Evolutionary conservation across 2,113 vertebrate species (phyloP).

Genomic region (Sardina pilchardus): DNA sequence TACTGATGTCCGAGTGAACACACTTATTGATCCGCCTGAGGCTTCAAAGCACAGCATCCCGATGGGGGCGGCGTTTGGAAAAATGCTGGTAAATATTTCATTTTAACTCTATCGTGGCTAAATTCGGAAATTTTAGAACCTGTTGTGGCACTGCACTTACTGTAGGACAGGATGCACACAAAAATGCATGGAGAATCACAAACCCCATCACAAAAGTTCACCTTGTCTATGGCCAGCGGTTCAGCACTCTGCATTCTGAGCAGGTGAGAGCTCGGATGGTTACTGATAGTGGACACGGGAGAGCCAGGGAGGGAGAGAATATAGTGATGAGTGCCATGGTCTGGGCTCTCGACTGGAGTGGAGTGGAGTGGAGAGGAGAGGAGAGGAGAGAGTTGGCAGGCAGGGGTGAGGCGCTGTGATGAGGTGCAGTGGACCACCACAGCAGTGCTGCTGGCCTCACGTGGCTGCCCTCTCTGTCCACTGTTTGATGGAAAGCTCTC

Average conservation of each 20-base stretch:
- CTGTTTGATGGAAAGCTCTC: slow-evolving; percentile 32
- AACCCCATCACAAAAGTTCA: background rate
- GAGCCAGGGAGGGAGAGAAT: background rate
- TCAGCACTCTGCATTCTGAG: background rate
- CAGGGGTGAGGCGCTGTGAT: background rate
- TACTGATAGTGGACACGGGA: background rate
- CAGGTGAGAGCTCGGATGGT: background rate
- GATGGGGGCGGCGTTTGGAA: background rate
- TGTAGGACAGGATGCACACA: background rate
- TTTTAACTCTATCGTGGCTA: background rate
- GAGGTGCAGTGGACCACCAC: slow-evolving; percentile 23
- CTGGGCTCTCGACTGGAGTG: background rate
- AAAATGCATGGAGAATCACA: background rate
- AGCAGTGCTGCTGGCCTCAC: slow-evolving; percentile 22
- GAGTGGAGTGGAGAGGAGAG: background rate
- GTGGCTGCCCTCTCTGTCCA: slow-evolving; percentile 44
- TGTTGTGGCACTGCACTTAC: background rate
- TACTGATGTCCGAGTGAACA: background rate
- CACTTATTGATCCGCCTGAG: background rate
- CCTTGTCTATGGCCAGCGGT: background rate
- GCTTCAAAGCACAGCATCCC: background rate
- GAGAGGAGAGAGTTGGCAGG: background rate
- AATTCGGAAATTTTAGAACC: background rate
- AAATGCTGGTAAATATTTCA: background rate
- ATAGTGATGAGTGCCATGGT: background rate